phyloP scores from a whole-genome alignment of 2,888 invertebrate species.

The Plebejus melissa region DNA sequence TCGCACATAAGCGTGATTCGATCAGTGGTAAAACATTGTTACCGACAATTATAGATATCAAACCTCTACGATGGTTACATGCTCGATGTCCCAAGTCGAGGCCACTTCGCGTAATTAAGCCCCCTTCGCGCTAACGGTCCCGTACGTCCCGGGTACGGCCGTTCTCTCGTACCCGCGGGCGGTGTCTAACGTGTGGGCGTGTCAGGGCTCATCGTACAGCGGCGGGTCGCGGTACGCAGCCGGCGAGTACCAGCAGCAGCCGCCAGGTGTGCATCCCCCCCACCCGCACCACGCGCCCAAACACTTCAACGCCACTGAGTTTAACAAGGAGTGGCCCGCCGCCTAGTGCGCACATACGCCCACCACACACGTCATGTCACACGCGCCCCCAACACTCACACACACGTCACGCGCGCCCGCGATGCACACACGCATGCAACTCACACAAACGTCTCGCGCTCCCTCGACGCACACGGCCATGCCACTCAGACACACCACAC shows the following conservation, averaged over 20 bases:
- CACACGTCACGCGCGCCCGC: slow-evolving; percentile 29
- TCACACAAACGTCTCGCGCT: neutral
- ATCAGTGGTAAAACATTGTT: neutral
- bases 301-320: slow-evolving; percentile 75
- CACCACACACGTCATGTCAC: slow-evolving; percentile 30
- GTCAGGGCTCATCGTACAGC: slow-evolving; percentile 76
- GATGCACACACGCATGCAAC: slow-evolving; percentile 29
- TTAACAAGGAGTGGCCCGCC: slow-evolving; percentile 79
- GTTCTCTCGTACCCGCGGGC: slow-evolving; percentile 26
- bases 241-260: slow-evolving; percentile 72
- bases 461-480: neutral
- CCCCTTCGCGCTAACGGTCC: slow-evolving; percentile 38
- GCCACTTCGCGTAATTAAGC: slow-evolving; percentile 38
- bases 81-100: slow-evolving; percentile 19
- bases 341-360: slow-evolving; percentile 50
- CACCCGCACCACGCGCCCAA: slow-evolving; percentile 78
- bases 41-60: neutral
- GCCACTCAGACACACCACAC: too few relatives aligned
- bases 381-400: slow-evolving; percentile 23
- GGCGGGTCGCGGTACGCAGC: slow-evolving; percentile 68
- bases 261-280: slow-evolving; percentile 71
- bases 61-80: neutral
- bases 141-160: slow-evolving; percentile 36
- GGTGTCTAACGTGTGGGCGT: slow-evolving; percentile 38
- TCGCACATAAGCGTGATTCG: neutral